Evolutionary conservation across 2,888 invertebrate genomes (phyloP).

Genomic region (Latrodectus hesperus): DNA sequence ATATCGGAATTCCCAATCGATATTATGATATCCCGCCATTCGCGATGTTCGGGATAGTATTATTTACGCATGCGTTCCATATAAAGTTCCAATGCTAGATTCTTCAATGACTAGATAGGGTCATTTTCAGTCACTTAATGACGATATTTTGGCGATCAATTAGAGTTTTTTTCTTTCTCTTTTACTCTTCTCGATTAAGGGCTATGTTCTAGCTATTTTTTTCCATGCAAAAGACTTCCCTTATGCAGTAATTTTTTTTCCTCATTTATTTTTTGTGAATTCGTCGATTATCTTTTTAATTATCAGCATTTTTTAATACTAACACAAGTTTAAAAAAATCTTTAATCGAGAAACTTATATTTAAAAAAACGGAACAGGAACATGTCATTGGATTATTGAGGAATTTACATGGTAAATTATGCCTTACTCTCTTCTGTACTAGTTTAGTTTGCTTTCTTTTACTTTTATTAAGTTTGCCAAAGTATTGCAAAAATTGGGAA

Average conservation of each 20-base stretch:
- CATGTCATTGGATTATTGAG: not conserved
- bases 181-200: not conserved
- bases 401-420: not conserved
- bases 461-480: not conserved
- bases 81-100: slow-evolving; percentile 1
- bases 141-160: slow-evolving; percentile 38
- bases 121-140: not conserved
- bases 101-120: not conserved
- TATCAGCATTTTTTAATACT: slow-evolving; percentile 3
- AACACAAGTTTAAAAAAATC: not conserved
- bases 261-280: not conserved
- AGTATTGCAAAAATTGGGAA: not conserved
- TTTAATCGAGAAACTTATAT: not conserved
- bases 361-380: not conserved
- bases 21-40: slow-evolving; percentile 61
- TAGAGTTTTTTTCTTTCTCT: slow-evolving; percentile 14
- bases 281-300: slow-evolving; percentile 8
- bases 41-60: slow-evolving; percentile 20
- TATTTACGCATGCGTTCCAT: slow-evolving; percentile 53
- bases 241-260: not conserved
- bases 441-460: too few relatives aligned
- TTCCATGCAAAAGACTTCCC: not conserved
- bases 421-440: not conserved
- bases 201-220: slow-evolving; percentile 7
- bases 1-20: slow-evolving; percentile 67